A percentile compares a stretch with the other conserved stretches of the same genome.
phyloP scores from a whole-genome alignment of 2,113 vertebrate species.

The Lethenteron reissneri region DNA sequence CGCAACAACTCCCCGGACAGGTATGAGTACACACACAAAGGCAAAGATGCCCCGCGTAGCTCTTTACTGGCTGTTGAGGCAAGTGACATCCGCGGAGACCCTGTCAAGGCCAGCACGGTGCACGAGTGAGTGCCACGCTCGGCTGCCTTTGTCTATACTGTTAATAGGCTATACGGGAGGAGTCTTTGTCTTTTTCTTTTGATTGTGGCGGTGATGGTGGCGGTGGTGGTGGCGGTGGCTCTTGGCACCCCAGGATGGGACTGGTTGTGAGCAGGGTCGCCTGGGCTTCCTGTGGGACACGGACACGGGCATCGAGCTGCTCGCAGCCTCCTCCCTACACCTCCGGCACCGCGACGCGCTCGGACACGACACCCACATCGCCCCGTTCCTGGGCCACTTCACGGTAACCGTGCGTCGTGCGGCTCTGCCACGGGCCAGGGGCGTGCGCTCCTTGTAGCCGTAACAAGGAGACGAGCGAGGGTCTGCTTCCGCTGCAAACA shows the following conservation, averaged over 20 bases:
- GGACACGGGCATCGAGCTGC: conserved; percentile 6
- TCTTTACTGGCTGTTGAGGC: not conserved
- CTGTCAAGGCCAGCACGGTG: not conserved
- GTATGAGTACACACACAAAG: not conserved
- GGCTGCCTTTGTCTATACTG: not conserved
- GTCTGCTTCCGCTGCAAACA: too few relatives aligned
- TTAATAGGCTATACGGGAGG: not conserved
- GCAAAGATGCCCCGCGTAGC: not conserved
- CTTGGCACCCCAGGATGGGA: not conserved
- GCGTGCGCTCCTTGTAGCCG: too few relatives aligned
- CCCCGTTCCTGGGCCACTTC: conserved; percentile 4
- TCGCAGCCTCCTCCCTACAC: conserved; percentile 4
- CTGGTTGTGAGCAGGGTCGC: not conserved
- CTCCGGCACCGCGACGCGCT: not conserved
- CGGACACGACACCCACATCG: not conserved
- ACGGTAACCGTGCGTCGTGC: conserved; percentile 2
- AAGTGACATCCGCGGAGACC: not conserved
- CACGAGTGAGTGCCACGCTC: not conserved
- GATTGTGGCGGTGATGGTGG: too few relatives aligned
- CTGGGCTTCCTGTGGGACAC: conserved; percentile 10
- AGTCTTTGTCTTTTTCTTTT: too few relatives aligned
- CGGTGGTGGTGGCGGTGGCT: not conserved
- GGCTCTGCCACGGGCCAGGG: too few relatives aligned
- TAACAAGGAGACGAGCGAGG: too few relatives aligned
- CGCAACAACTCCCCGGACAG: conserved; percentile 5